Conservation (phyloP, 2,888 invertebrate species). For the Lycocerus yunnanus region DNA sequence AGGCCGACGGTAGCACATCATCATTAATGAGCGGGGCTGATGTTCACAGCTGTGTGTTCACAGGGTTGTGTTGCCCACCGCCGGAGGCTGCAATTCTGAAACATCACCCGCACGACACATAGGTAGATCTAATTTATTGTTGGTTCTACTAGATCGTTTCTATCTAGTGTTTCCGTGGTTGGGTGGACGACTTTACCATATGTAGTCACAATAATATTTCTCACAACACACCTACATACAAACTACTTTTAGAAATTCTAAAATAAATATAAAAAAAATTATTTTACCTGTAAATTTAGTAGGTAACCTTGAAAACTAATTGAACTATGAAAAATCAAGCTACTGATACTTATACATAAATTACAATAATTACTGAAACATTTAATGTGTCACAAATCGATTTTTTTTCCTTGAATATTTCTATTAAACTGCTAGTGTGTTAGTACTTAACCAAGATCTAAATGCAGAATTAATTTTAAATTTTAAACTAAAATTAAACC, state of each 20-base stretch:
- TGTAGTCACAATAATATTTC: constrained; percentile 6
- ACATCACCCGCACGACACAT: constrained; percentile 42
- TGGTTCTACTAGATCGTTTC: constrained; percentile 22
- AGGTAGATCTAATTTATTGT: constrained; percentile 36
- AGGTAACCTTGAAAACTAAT: neutral
- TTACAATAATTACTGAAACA: too few relatives aligned
- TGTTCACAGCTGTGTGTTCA: constrained; percentile 48
- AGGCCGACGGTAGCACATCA: constrained; percentile 71
- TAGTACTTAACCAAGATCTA: neutral
- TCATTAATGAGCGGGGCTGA: constrained; percentile 72
- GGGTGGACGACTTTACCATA: constrained; percentile 20
- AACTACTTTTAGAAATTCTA: too few relatives aligned
- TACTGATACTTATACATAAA: too few relatives aligned
- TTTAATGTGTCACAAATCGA: too few relatives aligned
- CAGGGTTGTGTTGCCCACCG: constrained; percentile 43
- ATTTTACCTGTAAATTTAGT: too few relatives aligned
- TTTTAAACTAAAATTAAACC: neutral
- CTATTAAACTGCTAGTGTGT: neutral
- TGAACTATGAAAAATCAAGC: too few relatives aligned
- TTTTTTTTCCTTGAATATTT: too few relatives aligned
- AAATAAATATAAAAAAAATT: neutral
- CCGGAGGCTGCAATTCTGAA: constrained; percentile 38
- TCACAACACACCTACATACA: neutral
- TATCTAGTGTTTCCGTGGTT: constrained; percentile 21
- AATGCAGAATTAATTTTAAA: neutral